Conservation (phyloP, 2,797 vertebrate genomes). For the Scleropages formosus region DNA sequence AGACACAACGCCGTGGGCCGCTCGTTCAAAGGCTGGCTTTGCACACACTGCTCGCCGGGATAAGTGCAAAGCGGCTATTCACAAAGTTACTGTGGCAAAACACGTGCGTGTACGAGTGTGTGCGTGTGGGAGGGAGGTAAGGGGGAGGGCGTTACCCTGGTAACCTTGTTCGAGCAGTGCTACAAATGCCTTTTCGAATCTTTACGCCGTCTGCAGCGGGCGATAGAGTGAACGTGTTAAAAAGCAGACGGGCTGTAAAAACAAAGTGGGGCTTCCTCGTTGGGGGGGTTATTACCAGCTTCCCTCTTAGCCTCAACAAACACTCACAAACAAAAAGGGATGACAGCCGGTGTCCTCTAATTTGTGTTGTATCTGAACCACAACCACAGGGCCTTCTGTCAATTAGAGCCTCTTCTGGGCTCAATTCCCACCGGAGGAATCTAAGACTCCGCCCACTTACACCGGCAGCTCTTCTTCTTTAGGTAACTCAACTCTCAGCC, state of each 20-base stretch:
- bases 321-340: background rate
- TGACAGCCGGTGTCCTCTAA: constrained; percentile 15
- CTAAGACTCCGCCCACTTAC: too few relatives aligned
- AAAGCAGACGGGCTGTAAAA: background rate
- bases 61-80: too few relatives aligned
- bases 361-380: constrained; percentile 13
- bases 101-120: too few relatives aligned
- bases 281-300: constrained; percentile 9
- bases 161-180: background rate
- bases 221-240: constrained; percentile 13
- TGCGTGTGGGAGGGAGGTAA: background rate
- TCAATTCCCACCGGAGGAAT: background rate
- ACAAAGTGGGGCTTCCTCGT: constrained; percentile 10
- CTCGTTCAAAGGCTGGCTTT: background rate
- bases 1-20: background rate
- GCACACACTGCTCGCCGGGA: background rate
- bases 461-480: too few relatives aligned
- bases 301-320: background rate
- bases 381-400: background rate
- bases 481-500: too few relatives aligned
- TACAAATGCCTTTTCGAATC: background rate
- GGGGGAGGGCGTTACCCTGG: background rate
- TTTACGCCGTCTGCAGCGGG: background rate
- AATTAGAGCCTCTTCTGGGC: background rate
- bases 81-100: background rate